Conservation (phyloP, 2,797 vertebrate species). For the Typhlichthys eigenmanni region DNA sequence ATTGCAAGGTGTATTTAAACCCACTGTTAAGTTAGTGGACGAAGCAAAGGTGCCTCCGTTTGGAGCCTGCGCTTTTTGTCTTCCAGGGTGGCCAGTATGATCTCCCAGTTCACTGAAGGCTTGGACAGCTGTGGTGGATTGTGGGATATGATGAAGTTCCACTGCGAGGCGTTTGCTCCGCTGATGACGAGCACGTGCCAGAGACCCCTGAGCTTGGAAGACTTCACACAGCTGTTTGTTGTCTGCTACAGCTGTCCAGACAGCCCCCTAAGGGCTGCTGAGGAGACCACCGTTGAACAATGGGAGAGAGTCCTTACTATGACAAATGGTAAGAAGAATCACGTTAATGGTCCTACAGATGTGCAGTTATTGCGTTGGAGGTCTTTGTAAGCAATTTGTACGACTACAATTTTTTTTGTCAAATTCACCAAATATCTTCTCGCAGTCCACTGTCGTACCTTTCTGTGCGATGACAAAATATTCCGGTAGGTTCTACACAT, state of each 20-base stretch:
- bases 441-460: too few relatives aligned
- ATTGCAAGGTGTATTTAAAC: too few relatives aligned
- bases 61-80: neutral
- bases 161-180: slow-evolving; percentile 62
- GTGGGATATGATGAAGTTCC: slow-evolving; percentile 60
- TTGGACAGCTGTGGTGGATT: slow-evolving; percentile 70
- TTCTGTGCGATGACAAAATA: too few relatives aligned
- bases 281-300: slow-evolving; percentile 51
- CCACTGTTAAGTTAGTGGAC: too few relatives aligned
- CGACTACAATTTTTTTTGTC: too few relatives aligned
- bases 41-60: too few relatives aligned
- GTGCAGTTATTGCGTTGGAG: neutral
- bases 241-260: slow-evolving; percentile 54
- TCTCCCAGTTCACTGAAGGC: slow-evolving; percentile 68
- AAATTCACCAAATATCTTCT: too few relatives aligned
- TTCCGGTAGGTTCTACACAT: too few relatives aligned
- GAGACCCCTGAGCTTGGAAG: slow-evolving; percentile 35
- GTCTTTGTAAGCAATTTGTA: too few relatives aligned
- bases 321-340: slow-evolving; percentile 50
- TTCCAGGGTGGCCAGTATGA: slow-evolving; percentile 67
- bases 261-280: slow-evolving; percentile 38
- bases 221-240: slow-evolving; percentile 59
- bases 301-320: slow-evolving; percentile 62
- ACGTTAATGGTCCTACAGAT: neutral
- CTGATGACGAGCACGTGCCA: slow-evolving; percentile 54